phyloP scores from a whole-genome alignment of 1,140 invertebrate genomes.

The Hermetia illucens region DNA sequence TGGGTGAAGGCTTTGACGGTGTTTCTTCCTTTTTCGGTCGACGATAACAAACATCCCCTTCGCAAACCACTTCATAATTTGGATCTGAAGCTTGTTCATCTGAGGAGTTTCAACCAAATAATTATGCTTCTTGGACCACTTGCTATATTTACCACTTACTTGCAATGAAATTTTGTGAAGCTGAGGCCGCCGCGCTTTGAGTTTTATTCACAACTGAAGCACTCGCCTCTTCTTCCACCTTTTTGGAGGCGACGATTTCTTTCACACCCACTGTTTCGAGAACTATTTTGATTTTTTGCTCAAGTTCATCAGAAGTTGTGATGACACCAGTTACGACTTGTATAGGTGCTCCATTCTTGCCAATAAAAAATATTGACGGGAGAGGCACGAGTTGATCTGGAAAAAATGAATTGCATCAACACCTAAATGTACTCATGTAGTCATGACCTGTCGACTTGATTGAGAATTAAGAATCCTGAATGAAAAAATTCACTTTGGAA shows the following conservation, averaged over 20 bases:
- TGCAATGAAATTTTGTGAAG: constrained; percentile 1
- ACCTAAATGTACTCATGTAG: too few species aligned
- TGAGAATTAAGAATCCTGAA: too few species aligned
- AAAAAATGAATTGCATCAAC: too few species aligned
- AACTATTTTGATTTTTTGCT: constrained; percentile 37
- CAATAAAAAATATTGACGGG: constrained; percentile 78
- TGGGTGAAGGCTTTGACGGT: constrained; percentile 11
- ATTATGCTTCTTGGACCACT: too few species aligned
- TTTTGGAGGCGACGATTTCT: constrained; percentile 2
- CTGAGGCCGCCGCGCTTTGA: neutral
- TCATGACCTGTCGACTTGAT: too few species aligned
- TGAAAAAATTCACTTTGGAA: too few species aligned
- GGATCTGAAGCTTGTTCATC: constrained; percentile 6
- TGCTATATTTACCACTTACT: too few species aligned
- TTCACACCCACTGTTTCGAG: constrained; percentile 11
- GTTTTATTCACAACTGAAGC: neutral
- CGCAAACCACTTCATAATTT: constrained; percentile 31
- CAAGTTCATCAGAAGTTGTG: constrained; percentile 31
- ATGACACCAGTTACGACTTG: constrained; percentile 54
- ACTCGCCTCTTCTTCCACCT: constrained; percentile 6
- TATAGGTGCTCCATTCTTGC: constrained; percentile 54
- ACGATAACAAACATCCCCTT: constrained; percentile 31
- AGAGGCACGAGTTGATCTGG: constrained; percentile 68
- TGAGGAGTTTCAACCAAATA: too few species aligned
- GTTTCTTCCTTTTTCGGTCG: constrained; percentile 16